Percentiles rank a stretch among this genome's conserved stretches.
phyloP scores from a whole-genome alignment of 2,113 vertebrate species.

The sheep (Ovis aries) region ARS-UI_Ramb_v3.0 NC_056063.1:6111001-6111500 shows the following conservation, averaged over 20 bases:
- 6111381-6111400: not conserved
- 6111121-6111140: not conserved
- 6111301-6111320: not conserved
- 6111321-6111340: not conserved
- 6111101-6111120: not conserved
- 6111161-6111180: not conserved
- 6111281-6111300: not conserved
- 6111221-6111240: not conserved
- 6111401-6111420: not conserved
- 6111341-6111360: not conserved
- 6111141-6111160: not conserved
- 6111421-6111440: not conserved
- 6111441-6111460: not conserved
- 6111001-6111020: not conserved
- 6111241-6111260: not conserved
- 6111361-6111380: not conserved
- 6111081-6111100: not conserved
- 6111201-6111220: not conserved
- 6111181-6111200: not conserved
- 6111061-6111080: not conserved
- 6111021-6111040: not conserved
- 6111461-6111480: not conserved
- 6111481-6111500: not conserved
- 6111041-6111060: not conserved
- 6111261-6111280: not conserved